Conservation (phyloP, 1,140 invertebrate genomes). For the Antheraea pernyi region DNA sequence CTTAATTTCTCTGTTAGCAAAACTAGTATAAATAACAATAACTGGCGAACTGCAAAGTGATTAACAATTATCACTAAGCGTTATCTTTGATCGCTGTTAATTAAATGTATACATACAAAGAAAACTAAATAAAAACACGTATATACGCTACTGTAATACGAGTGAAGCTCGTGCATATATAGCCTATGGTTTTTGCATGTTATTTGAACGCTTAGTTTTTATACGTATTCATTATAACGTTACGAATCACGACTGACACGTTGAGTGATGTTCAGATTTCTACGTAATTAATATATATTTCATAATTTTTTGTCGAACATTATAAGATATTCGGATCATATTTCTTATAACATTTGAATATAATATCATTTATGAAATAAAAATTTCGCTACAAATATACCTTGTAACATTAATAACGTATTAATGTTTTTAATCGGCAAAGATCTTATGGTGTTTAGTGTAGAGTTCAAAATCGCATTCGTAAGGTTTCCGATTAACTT, state of each 20-base stretch:
- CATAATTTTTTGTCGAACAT: constrained; percentile 16
- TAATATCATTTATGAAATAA: neutral
- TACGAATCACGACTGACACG: constrained; percentile 26
- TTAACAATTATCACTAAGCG: neutral
- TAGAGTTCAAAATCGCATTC: neutral
- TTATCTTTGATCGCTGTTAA: neutral
- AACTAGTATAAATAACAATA: neutral
- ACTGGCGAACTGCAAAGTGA: neutral
- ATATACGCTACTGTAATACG: neutral
- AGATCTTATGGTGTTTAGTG: neutral
- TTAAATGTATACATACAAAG: neutral
- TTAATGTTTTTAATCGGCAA: neutral
- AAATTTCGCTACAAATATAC: neutral
- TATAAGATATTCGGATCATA: neutral
- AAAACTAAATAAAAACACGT: neutral
- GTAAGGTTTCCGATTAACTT: neutral
- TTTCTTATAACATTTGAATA: neutral
- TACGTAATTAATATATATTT: constrained; percentile 20
- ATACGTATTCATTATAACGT: constrained; percentile 29
- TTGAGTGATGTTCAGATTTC: constrained; percentile 21
- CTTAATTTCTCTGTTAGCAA: no score
- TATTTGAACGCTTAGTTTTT: constrained; percentile 17
- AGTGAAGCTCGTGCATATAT: neutral
- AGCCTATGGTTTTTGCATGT: constrained; percentile 6
- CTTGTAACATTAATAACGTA: neutral